Evolutionary conservation across 2,888 invertebrate genomes (phyloP).

Genomic region (Folsomia candida): DNA sequence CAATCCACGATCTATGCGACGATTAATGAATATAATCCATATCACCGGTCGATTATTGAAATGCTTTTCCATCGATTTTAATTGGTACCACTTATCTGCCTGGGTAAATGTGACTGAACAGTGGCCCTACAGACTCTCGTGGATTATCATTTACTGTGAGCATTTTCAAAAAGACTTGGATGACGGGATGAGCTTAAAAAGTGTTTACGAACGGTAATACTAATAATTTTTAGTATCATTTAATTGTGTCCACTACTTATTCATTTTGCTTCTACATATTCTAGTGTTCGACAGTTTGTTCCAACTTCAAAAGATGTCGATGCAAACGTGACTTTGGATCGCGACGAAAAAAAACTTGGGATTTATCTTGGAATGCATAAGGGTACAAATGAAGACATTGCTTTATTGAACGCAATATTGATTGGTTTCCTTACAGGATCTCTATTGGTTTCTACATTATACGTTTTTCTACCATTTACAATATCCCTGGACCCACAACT

Average conservation of each 20-base stretch:
- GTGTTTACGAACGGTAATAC: slow-evolving; percentile 84
- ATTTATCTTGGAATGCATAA: slow-evolving; percentile 87
- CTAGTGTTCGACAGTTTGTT: slow-evolving; percentile 76
- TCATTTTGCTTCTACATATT: slow-evolving; percentile 21
- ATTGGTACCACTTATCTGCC: slow-evolving; percentile 95
- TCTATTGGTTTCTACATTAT: slow-evolving; percentile 80
- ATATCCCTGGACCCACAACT: slow-evolving; percentile 98
- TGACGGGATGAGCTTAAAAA: slow-evolving; percentile 79
- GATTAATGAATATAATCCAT: slow-evolving; percentile 95
- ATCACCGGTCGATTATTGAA: slow-evolving; percentile 93
- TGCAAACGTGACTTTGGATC: slow-evolving; percentile 83
- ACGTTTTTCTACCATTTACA: slow-evolving; percentile 94
- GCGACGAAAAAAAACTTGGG: slow-evolving; percentile 92
- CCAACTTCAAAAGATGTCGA: slow-evolving; percentile 82
- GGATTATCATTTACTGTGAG: slow-evolving; percentile 94
- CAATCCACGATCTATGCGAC: slow-evolving; percentile 92
- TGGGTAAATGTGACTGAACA: slow-evolving; percentile 99
- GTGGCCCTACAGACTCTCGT: slow-evolving; percentile 96
- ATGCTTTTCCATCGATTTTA: slow-evolving; percentile 98
- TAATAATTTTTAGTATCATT: slow-evolving; percentile 17
- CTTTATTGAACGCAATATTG: too few relatives aligned
- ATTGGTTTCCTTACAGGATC: too few relatives aligned
- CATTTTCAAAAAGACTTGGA: slow-evolving; percentile 82
- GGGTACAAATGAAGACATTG: too few relatives aligned
- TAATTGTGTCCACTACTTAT: too few relatives aligned